These are phyloP conservation scores for Eupithecia vulgata DNA, from an alignment of 2,888 invertebrate genomes.

Conservation along the genomic window DNA sequence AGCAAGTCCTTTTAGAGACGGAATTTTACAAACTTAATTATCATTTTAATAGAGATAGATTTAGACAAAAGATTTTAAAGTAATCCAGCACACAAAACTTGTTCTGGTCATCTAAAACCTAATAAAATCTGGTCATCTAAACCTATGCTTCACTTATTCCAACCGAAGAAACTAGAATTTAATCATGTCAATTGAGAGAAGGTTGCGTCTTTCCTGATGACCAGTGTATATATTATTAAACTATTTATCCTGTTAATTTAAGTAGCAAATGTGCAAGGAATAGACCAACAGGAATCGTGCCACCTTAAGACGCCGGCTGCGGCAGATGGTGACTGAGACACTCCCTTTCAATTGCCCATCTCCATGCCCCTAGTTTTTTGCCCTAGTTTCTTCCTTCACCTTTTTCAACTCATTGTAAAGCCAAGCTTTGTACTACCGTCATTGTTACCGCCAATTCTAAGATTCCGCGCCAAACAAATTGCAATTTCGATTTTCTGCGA, in stretches of 20 bases:
- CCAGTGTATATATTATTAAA: background rate
- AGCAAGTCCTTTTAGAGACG: background rate
- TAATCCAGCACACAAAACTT: background rate
- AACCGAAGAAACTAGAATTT: background rate
- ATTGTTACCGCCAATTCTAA: constrained; percentile 71
- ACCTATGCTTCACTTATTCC: too few species aligned
- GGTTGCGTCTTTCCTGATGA: background rate
- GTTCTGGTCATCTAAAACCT: too few species aligned
- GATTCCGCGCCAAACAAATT: constrained; percentile 68
- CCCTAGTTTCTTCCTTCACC: constrained; percentile 37
- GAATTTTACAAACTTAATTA: too few species aligned
- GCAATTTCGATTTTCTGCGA: constrained; percentile 67
- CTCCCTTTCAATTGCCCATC: constrained; percentile 79
- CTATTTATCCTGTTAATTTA: background rate
- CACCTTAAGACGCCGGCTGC: constrained; percentile 63
- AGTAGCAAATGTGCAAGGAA: background rate
- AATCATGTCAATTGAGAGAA: background rate
- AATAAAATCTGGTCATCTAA: too few species aligned
- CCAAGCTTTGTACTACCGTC: constrained; percentile 61
- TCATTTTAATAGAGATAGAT: too few species aligned
- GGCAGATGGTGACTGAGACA: constrained; percentile 69
- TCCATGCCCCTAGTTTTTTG: constrained; percentile 67
- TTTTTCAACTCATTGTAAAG: constrained; percentile 65
- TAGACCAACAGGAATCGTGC: constrained; percentile 1
- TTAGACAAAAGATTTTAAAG: background rate